phyloP scores from a whole-genome alignment of 2,888 invertebrate species.

The Hirtodrosophila duncani region DNA sequence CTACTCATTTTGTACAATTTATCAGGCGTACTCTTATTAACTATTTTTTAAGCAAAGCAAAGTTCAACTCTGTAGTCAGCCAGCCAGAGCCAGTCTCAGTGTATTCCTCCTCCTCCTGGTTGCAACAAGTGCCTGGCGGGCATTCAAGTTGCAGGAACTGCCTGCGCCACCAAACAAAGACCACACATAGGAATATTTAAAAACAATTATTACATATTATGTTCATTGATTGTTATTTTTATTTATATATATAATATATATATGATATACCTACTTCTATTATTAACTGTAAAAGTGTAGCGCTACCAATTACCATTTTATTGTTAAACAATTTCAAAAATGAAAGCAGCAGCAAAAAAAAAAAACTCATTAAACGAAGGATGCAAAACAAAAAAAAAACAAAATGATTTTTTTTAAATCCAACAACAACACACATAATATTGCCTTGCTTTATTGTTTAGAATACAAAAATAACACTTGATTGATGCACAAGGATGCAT shows the following conservation, averaged over 20 bases:
- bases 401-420: conserved; percentile 49
- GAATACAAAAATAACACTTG: conserved; percentile 15
- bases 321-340: conserved; percentile 54
- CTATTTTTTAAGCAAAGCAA: conserved; percentile 15
- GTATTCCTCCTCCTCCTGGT: too few species aligned
- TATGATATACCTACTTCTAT: conserved; percentile 39
- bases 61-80: conserved; percentile 3
- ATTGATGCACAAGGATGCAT: conserved; percentile 4
- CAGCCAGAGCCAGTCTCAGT: too few species aligned
- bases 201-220: conserved; percentile 38
- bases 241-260: conserved; percentile 44
- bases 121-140: too few species aligned
- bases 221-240: conserved; percentile 62
- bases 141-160: too few species aligned
- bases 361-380: conserved; percentile 37
- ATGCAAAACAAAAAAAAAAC: conserved; percentile 34
- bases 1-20: conserved; percentile 4
- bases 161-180: too few species aligned
- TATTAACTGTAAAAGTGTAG: conserved; percentile 53
- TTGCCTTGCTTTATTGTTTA: conserved; percentile 44
- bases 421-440: conserved; percentile 60
- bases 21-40: conserved; percentile 13
- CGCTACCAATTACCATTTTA: conserved; percentile 43
- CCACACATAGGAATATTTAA: conserved; percentile 12
- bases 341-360: conserved; percentile 13